Base-by-base conservation (phyloP, 2,888 invertebrate genomes). In the Eurytoma californica region DNA sequence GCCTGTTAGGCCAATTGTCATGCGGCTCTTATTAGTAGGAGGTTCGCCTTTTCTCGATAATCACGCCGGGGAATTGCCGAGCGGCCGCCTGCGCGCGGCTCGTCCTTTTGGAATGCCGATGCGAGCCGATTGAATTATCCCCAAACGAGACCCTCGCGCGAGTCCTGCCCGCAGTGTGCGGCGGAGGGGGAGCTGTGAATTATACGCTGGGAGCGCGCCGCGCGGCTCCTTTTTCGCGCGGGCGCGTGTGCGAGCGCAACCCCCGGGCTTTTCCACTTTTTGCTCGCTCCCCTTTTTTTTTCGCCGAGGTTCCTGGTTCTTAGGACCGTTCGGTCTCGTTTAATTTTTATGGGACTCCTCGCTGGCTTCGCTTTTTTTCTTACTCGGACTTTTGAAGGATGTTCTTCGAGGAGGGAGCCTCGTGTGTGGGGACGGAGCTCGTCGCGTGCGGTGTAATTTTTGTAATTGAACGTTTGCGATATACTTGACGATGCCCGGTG, bases 1-100 rank as follows among this genome's bases (percentile, higher is more conserved):
- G 80, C 80, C 82, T 82, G 83, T 83, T 83, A 83, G 83, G 83
- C 83, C 83, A 84, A 84, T 84, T 83, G 83, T 84, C 84, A 81
- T 84, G 81, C 80, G 78, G 70, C 75, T 66, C 77, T 83, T 83
- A 84, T 84, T 82, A 82, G 82, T 84, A 83, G 80, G 81, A 77
- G 82, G 82, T 82, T 83, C 82, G 81, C 75, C 82, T 83, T 83
- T 84, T 83, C 80, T 82, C 82, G 72, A 77, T 83, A 82, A 82
- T 82, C 79, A 80, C 79, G 82, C 80, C 75, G 78, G 77, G 72
- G 81, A 81, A 75, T 75, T 74, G 69, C 69, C 24, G 20, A 74
- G 58, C 39, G 67, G 18, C 61, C 66, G 47, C n/a, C 28, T 49
- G 66, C 49, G 30, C 18, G 63, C 51, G 16, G 18, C 47, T 69